Conservation (phyloP, 2,797 vertebrate genomes). For the Morus bassanus region DNA sequence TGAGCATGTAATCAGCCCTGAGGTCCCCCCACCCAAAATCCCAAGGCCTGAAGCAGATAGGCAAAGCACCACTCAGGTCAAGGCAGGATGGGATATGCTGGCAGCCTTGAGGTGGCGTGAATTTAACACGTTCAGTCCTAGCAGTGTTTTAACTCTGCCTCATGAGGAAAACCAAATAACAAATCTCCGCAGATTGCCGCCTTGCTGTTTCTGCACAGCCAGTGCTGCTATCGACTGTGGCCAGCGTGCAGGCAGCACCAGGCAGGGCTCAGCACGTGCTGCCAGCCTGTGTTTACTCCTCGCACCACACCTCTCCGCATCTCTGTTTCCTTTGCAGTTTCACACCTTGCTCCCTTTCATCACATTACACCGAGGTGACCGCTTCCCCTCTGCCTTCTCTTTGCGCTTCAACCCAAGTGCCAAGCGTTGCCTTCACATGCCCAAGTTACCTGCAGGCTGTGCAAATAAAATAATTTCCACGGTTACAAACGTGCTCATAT, state of each 20-base stretch:
- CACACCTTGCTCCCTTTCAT: background rate
- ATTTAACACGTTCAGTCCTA: background rate
- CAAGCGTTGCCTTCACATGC: rapidly evolving
- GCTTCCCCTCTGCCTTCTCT: background rate
- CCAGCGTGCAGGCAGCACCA: background rate
- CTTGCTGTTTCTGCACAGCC: background rate
- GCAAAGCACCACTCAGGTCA: background rate
- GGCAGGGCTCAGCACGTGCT: background rate
- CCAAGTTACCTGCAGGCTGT: background rate
- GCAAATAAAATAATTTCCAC: background rate
- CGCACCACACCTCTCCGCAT: rapidly evolving
- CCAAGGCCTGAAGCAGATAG: background rate
- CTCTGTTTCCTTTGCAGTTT: background rate
- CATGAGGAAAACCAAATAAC: background rate
- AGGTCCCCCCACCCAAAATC: background rate
- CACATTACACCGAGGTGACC: background rate
- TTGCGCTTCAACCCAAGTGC: background rate
- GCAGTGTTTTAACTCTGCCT: background rate
- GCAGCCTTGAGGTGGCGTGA: rapidly evolving
- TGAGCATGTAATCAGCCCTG: background rate
- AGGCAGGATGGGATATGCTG: background rate
- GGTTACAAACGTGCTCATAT: rapidly evolving
- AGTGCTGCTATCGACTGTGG: rapidly evolving
- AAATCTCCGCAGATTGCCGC: background rate
- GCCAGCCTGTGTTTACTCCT: background rate